Evolutionary conservation across 2,113 vertebrate species (phyloP).

Genomic region (Tautogolabrus adspersus): DNA sequence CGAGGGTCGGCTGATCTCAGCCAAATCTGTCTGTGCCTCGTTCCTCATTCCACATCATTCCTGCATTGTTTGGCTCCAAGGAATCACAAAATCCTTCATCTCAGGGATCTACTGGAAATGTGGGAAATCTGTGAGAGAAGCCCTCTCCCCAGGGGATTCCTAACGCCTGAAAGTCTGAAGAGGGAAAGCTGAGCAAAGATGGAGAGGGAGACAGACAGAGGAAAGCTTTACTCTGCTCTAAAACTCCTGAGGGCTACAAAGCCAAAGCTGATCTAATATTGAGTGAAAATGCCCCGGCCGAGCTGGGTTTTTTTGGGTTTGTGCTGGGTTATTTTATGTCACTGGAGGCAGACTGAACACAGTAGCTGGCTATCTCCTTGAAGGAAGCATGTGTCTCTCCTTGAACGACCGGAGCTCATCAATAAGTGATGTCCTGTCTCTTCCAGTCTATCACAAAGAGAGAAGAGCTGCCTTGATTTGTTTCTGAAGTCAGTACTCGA

Average conservation of each 20-base stretch:
- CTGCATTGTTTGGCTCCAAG: conserved; percentile 72
- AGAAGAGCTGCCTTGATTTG: conserved; percentile 62
- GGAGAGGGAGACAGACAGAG: conserved; percentile 46
- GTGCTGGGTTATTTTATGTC: conserved; percentile 53
- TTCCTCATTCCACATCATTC: conserved; percentile 75
- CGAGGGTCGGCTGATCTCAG: conserved; percentile 75
- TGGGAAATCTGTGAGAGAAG: conserved; percentile 68
- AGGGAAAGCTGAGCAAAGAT: conserved; percentile 54
- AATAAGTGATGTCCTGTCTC: conserved; percentile 79
- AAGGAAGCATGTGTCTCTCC: conserved; percentile 71
- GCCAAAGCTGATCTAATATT: conserved; percentile 66
- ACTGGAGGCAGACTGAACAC: conserved; percentile 37
- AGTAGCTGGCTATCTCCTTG: conserved; percentile 60
- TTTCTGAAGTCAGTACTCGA: conserved; percentile 49
- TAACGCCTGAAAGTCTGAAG: conserved; percentile 48
- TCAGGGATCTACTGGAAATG: conserved; percentile 70
- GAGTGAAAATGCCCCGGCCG: conserved; percentile 51
- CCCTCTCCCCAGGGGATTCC: conserved; percentile 52
- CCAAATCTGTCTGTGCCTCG: conserved; percentile 74
- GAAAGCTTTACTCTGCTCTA: conserved; percentile 54
- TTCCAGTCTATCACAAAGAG: conserved; percentile 69
- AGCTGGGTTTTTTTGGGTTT: conserved; percentile 43
- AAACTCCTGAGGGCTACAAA: conserved; percentile 50
- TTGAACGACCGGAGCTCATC: conserved; percentile 75
- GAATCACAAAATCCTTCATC: conserved; percentile 74